Percentiles rank a stretch among this genome's conserved stretches.
Conservation (phyloP, 2,888 invertebrate species). For the Aproaerema taeniolella region DNA sequence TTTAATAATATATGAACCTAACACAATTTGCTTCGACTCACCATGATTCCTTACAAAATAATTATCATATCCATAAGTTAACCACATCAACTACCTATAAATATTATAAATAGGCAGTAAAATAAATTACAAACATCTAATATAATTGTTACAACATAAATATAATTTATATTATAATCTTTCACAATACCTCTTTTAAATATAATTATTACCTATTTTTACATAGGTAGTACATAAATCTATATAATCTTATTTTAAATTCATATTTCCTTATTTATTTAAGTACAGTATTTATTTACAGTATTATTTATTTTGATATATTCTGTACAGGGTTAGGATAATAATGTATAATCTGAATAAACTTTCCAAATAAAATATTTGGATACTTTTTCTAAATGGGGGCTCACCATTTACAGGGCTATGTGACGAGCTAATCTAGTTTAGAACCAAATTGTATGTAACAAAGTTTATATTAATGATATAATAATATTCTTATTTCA, state of each 20-base stretch:
- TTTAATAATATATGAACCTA: slow-evolving; percentile 33
- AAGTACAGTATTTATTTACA: slow-evolving; percentile 2
- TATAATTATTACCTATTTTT: slow-evolving; percentile 3
- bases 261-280: slow-evolving; percentile 1
- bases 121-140: not conserved
- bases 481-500: not conserved
- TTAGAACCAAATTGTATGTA: slow-evolving; percentile 18
- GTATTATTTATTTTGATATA: not conserved
- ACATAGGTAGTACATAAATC: slow-evolving; percentile 2
- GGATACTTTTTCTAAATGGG: slow-evolving; percentile 64
- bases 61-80: slow-evolving; percentile 1
- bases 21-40: slow-evolving; percentile 31
- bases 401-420: slow-evolving; percentile 63
- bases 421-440: slow-evolving; percentile 42
- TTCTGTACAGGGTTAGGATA: too few species aligned
- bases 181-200: slow-evolving; percentile 2
- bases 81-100: not conserved
- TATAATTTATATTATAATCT: slow-evolving; percentile 3
- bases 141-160: slow-evolving; percentile 9
- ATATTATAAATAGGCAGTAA: not conserved
- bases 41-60: slow-evolving; percentile 30
- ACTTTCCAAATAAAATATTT: not conserved
- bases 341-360: slow-evolving; percentile 11
- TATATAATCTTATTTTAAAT: not conserved
- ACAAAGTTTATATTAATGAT: slow-evolving; percentile 16